These are phyloP conservation scores for Brotogeris chrysoptera DNA, from an alignment of 2,797 vertebrate genomes.

Conservation along the genomic window DNA sequence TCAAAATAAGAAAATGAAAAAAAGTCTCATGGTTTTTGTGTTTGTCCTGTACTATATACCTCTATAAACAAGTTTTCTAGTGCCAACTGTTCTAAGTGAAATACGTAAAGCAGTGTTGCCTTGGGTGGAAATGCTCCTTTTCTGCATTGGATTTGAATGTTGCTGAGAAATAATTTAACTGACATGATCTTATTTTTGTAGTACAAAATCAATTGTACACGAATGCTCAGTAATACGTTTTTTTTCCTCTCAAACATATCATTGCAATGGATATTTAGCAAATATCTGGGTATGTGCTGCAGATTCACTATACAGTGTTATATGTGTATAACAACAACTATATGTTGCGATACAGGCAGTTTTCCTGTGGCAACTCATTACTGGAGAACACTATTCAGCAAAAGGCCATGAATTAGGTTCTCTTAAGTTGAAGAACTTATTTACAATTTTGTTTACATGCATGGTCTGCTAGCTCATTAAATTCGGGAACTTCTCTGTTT, in stretches of 20 bases:
- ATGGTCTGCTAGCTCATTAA: neutral
- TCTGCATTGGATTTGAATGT: neutral
- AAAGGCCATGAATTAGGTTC: neutral
- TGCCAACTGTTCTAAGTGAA: neutral
- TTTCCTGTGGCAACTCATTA: neutral
- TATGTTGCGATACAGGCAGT: neutral
- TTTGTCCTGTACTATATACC: neutral
- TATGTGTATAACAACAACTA: neutral
- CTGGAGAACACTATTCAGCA: neutral
- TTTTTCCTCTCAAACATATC: neutral
- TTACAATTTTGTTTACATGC: neutral
- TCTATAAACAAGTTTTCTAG: neutral
- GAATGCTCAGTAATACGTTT: neutral
- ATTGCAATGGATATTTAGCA: neutral
- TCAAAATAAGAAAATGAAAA: neutral
- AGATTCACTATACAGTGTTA: neutral
- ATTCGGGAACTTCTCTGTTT: neutral
- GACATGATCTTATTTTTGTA: neutral
- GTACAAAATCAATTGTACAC: neutral
- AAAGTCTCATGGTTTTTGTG: neutral
- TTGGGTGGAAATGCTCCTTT: neutral
- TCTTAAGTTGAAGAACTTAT: neutral
- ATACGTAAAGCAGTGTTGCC: fast-evolving
- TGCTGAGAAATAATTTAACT: neutral
- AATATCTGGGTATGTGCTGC: no score